These are phyloP conservation scores for Phocoena phocoena DNA, from an alignment of 2,113 vertebrate genomes.

Conservation along the genomic window DNA sequence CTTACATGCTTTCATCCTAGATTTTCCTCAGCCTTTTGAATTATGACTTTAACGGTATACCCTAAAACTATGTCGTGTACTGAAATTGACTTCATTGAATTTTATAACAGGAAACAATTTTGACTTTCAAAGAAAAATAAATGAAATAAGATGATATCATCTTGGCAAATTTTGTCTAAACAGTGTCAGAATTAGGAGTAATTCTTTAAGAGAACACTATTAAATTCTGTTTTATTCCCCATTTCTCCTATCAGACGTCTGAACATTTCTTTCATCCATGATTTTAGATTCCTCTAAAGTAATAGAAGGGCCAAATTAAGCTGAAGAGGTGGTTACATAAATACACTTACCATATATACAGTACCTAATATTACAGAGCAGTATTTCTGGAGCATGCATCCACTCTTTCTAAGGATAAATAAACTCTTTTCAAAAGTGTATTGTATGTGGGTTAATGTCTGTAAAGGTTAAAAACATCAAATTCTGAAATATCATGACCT, in stretches of 20 bases:
- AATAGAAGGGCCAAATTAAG: constrained; percentile 26
- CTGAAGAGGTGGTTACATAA: constrained; percentile 62
- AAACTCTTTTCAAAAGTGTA: constrained; percentile 75
- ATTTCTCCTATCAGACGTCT: constrained; percentile 26
- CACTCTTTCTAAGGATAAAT: constrained; percentile 75
- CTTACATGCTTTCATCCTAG: constrained; percentile 12
- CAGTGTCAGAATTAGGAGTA: not conserved
- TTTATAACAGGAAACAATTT: constrained; percentile 62
- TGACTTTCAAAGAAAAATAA: constrained; percentile 54
- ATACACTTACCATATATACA: constrained; percentile 56
- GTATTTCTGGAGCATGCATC: constrained; percentile 44
- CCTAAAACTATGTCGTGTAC: constrained; percentile 43
- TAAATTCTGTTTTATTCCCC: constrained; percentile 15
- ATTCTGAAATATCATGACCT: constrained; percentile 86
- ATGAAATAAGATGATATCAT: constrained; percentile 37
- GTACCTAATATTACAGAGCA: constrained; percentile 56
- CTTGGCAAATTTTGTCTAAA: constrained; percentile 49
- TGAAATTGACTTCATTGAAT: constrained; percentile 48
- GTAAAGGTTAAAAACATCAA: constrained; percentile 86
- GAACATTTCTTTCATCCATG: constrained; percentile 25
- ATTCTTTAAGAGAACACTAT: not conserved
- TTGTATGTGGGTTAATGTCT: constrained; percentile 78
- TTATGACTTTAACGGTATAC: constrained; percentile 20
- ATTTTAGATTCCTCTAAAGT: constrained; percentile 37
- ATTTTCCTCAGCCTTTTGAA: constrained; percentile 46